These are phyloP conservation scores for Triplophysa bombifrons DNA, from an alignment of 2,797 vertebrate species.

Conservation along the genomic window DNA sequence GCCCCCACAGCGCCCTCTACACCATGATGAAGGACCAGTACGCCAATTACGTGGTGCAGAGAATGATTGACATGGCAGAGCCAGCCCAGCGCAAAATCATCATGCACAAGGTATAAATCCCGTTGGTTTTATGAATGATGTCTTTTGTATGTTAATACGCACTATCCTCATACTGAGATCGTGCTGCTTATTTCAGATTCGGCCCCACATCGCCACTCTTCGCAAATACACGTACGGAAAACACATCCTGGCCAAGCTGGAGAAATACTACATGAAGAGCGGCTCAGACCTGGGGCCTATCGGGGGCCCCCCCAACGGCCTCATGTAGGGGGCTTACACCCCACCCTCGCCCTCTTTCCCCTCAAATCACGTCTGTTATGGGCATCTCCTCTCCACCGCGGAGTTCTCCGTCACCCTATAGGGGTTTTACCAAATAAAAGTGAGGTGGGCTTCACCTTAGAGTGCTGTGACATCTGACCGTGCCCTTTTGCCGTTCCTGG, in stretches of 20 bases:
- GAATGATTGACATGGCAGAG: conserved; percentile 99
- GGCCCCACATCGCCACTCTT: conserved; percentile 95
- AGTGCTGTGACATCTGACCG: conserved; percentile 73
- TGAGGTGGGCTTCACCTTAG: conserved; percentile 70
- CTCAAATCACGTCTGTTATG: conserved; percentile 48
- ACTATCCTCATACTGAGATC: not conserved
- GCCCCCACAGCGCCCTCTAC: conserved; percentile 98
- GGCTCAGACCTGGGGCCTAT: conserved; percentile 93
- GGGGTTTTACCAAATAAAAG: conserved; percentile 72
- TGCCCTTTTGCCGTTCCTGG: conserved; percentile 66
- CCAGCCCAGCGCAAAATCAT: conserved; percentile 97
- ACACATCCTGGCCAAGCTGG: conserved; percentile 97
- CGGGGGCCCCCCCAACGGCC: conserved; percentile 92
- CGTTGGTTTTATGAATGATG: not conserved
- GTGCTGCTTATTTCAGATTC: conserved; percentile 77
- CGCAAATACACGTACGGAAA: conserved; percentile 98
- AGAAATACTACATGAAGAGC: conserved; percentile 99
- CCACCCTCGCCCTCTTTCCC: conserved; percentile 30
- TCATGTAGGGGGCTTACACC: conserved; percentile 78
- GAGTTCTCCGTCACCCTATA: conserved; percentile 56
- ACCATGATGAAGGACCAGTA: conserved; percentile 99
- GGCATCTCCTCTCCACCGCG: conserved; percentile 38
- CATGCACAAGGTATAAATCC: conserved; percentile 90
- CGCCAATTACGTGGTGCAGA: conserved; percentile 97
- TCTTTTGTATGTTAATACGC: not conserved